A percentile compares a stretch with the other conserved stretches of the same genome.
These are phyloP conservation scores for Probosciger aterrimus DNA, from an alignment of 2,113 vertebrate species.

Conservation along the genomic window DNA sequence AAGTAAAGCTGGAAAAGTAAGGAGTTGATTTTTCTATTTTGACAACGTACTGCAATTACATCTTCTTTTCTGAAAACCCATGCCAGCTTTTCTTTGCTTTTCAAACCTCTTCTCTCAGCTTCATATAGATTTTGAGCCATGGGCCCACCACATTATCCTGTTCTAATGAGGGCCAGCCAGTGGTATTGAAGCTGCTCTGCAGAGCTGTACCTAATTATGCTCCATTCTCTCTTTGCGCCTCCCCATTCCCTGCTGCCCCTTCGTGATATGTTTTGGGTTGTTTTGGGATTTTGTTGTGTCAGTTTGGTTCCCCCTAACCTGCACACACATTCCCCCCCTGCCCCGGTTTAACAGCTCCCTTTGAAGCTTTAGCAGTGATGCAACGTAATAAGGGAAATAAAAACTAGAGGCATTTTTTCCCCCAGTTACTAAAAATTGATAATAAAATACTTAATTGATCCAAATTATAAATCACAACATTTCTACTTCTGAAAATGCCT, in stretches of 20 bases:
- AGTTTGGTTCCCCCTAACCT: not conserved
- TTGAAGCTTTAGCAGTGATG: not conserved
- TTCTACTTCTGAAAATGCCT: not conserved
- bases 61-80: not conserved
- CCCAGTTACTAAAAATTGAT: not conserved
- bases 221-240: not conserved
- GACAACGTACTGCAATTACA: not conserved
- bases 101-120: accelerated
- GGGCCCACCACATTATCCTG: not conserved
- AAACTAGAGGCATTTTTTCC: not conserved
- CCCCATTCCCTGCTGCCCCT: not conserved
- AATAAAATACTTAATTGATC: not conserved
- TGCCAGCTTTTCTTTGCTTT: not conserved
- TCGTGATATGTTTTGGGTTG: not conserved
- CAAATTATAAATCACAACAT: not conserved
- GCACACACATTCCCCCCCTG: not conserved
- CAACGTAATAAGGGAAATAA: not conserved
- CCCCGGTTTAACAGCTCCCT: not conserved
- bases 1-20: not conserved
- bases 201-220: not conserved
- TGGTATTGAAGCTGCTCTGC: not conserved
- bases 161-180: not conserved
- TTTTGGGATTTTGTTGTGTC: not conserved
- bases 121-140: not conserved
- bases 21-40: not conserved